Conservation (phyloP, 2,888 invertebrate species). For the Cyaniris semiargus region DNA sequence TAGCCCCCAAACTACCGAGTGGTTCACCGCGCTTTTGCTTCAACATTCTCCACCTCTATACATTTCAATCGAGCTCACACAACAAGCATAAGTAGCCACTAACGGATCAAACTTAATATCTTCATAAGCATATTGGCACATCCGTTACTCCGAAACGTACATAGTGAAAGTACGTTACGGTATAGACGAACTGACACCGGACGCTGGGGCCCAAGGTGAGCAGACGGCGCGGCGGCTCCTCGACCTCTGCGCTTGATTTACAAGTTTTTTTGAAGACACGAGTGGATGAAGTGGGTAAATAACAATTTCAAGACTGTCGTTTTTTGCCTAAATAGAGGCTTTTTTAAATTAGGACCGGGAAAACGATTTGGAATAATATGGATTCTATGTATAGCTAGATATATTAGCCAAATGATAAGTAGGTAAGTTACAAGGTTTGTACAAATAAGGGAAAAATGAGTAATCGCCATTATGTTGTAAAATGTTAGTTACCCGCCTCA, state of each 20-base stretch:
- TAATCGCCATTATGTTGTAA: too few relatives aligned
- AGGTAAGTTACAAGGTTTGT: too few relatives aligned
- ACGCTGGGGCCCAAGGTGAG: constrained; percentile 66
- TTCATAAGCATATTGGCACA: constrained; percentile 8
- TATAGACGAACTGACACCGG: constrained; percentile 51
- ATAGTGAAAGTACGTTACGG: constrained; percentile 56
- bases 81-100: constrained; percentile 14
- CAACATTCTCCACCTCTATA: too few relatives aligned
- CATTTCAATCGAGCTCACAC: not conserved
- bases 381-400: too few relatives aligned
- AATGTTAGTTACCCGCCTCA: too few relatives aligned
- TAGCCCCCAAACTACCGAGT: too few relatives aligned
- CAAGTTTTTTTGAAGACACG: constrained; percentile 53
- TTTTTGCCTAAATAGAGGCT: not conserved
- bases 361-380: constrained; percentile 32
- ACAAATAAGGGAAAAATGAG: too few relatives aligned
- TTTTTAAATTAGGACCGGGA: not conserved
- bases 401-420: too few relatives aligned
- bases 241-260: constrained; percentile 64
- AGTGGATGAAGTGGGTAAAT: too few relatives aligned
- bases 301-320: too few relatives aligned
- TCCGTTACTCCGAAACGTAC: constrained; percentile 31
- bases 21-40: too few relatives aligned
- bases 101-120: not conserved
- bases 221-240: constrained; percentile 72